Conservation (phyloP, 23 tunicate genomes). For the Styela plicata region DNA sequence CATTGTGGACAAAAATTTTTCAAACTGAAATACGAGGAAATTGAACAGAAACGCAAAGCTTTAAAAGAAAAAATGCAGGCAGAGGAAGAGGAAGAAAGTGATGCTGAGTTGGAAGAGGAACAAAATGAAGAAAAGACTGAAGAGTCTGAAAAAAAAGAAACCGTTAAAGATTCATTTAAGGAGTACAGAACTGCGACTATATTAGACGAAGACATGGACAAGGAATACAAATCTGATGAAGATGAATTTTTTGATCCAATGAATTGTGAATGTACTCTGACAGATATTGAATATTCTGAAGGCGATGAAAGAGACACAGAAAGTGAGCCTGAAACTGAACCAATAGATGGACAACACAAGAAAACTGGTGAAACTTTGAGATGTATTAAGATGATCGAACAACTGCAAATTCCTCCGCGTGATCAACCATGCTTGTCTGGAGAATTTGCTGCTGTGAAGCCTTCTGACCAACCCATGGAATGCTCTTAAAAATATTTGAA, state of each 20-base stretch:
- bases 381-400: slow-evolving; percentile 53
- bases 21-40: slow-evolving; percentile 41
- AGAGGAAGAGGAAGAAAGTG: background rate
- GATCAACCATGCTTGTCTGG: background rate
- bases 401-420: slow-evolving; percentile 20
- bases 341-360: slow-evolving; percentile 33
- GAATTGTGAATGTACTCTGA: slow-evolving; percentile 66
- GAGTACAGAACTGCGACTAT: slow-evolving; percentile 3
- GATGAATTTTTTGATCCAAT: slow-evolving; percentile 77
- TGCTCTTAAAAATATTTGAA: no score
- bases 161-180: slow-evolving; percentile 17
- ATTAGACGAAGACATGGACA: slow-evolving; percentile 41
- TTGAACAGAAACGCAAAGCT: slow-evolving; percentile 47
- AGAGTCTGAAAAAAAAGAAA: slow-evolving; percentile 9
- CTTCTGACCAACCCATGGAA: slow-evolving; percentile 15
- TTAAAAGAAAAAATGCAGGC: slow-evolving; percentile 25
- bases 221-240: slow-evolving; percentile 47
- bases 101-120: slow-evolving; percentile 23
- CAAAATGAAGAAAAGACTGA: background rate
- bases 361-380: slow-evolving; percentile 69
- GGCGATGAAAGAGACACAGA: slow-evolving; percentile 66
- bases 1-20: slow-evolving; percentile 8
- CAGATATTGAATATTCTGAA: slow-evolving; percentile 58
- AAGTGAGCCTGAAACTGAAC: slow-evolving; percentile 73
- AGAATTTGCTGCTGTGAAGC: background rate